A percentile compares a stretch with the other conserved stretches of the same genome.
These are phyloP conservation scores for Tylochromis polylepis DNA, from an alignment of 2,113 vertebrate genomes.

Conservation along the genomic window DNA sequence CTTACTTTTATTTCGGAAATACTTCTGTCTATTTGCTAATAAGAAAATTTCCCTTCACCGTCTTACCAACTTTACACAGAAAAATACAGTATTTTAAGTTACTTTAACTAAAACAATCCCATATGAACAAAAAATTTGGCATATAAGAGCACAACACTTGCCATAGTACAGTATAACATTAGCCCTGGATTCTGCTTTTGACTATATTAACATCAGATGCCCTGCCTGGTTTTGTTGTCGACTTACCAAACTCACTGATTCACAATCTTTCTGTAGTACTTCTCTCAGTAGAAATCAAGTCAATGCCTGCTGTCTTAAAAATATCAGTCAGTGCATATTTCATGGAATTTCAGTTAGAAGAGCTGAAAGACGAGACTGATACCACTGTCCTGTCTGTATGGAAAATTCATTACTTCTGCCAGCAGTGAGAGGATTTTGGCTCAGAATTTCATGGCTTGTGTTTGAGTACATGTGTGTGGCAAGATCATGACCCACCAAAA, in stretches of 20 bases:
- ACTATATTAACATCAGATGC: background rate
- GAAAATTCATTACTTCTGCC: background rate
- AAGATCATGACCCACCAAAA: background rate
- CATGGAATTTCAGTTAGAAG: background rate
- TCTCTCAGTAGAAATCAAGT: background rate
- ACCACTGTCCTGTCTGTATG: too few relatives aligned
- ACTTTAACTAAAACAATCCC: background rate
- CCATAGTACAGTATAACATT: background rate
- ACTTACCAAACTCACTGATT: background rate
- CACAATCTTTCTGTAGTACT: background rate
- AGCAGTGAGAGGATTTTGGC: background rate
- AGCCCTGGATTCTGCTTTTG: background rate
- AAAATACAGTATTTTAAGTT: background rate
- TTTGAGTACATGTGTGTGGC: background rate
- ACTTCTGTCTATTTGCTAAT: background rate
- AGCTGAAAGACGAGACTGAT: background rate
- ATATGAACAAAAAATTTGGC: background rate
- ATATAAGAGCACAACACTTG: fast-evolving
- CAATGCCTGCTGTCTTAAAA: background rate
- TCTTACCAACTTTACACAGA: background rate
- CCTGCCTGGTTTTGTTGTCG: background rate
- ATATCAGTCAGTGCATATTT: background rate
- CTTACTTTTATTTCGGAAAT: background rate
- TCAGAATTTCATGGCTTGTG: background rate
- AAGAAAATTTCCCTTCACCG: background rate